phyloP scores from a whole-genome alignment of 2,113 vertebrate species.

The Ochotona curzoniae region DNA sequence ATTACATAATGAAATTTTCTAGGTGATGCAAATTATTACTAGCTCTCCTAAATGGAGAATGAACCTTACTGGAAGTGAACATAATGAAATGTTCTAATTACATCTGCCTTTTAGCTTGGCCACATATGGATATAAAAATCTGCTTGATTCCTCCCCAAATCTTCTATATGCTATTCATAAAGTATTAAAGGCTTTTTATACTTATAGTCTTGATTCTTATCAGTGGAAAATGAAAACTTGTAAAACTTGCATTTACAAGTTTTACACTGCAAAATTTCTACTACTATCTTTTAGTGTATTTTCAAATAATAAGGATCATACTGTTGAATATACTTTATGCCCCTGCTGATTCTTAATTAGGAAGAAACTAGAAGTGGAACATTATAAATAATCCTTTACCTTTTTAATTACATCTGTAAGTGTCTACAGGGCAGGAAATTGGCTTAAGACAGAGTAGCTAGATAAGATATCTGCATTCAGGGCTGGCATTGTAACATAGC shows the following conservation, averaged over 20 bases:
- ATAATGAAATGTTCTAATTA: background rate
- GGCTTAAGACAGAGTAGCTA: too few relatives aligned
- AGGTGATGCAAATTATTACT: background rate
- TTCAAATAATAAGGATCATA: conserved; percentile 42
- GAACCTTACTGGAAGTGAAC: conserved; percentile 5
- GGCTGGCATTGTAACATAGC: too few relatives aligned
- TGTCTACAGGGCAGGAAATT: background rate
- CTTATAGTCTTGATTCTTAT: background rate
- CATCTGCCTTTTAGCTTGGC: conserved; percentile 13
- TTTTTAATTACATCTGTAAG: background rate
- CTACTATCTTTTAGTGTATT: conserved; percentile 27
- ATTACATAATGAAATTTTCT: conserved; percentile 20
- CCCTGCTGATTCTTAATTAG: conserved; percentile 48
- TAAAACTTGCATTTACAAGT: background rate
- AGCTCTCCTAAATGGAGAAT: background rate
- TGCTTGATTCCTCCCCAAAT: background rate
- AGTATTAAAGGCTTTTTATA: background rate
- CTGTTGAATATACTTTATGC: conserved; percentile 6
- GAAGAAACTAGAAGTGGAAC: background rate
- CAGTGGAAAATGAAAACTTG: background rate
- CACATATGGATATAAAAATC: background rate
- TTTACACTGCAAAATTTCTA: conserved; percentile 18
- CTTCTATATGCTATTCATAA: background rate
- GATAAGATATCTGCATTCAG: too few relatives aligned
- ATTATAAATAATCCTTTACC: conserved; percentile 42